Base-by-base conservation (phyloP, 1,140 invertebrate species). In the Hydropsyche tenuis region DNA sequence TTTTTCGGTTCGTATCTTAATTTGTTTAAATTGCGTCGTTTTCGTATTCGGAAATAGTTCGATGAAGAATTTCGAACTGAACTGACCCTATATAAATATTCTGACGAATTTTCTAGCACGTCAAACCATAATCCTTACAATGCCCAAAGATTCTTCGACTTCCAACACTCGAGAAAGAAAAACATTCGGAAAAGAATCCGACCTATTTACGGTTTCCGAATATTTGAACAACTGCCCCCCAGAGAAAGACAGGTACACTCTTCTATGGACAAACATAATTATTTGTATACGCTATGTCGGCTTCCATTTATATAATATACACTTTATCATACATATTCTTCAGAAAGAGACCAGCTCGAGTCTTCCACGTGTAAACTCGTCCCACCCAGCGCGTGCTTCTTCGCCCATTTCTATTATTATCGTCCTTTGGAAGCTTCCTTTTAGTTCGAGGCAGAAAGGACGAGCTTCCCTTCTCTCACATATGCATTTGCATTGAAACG, bases 171-270 rank as follows among this genome's bases (percentile, higher is more conserved):
- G 3, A 9, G 30, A 37, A 37, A 37, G 9, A 9, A 37, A 37
- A 37, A 37, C 30, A 37, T 37, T 37, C 9, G 3, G 3, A 37
- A 3, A 51, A n/a, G 46, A 62, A 12, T 42, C 63, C 37, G 37
- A 42, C 37, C 63, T 65, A 65, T 65, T 42, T 65, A 27, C 12
- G 27, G 63, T 37, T 14, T 20, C 16, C 18, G 22, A 20, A 43
- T 65, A 65, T 65, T 65, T 65, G 63, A 65, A 65, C 63, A 65
- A 65, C 20, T 65, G 63, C 27, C 11, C 37, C 12, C 25, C 12
- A 4, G 22, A 7, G 27, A 27, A 9, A 11, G 63, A 12, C 37
- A 7, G 63, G 12, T 20, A 20, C 56, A 2, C 16, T 12, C 14
- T 7, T 37, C 30, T 9, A 37, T 37, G 3, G 30, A 37, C 30